A percentile compares a stretch with the other conserved stretches of the same genome.
Evolutionary conservation across 1,140 invertebrate genomes (phyloP).

Genomic region (Caerostris darwini): DNA sequence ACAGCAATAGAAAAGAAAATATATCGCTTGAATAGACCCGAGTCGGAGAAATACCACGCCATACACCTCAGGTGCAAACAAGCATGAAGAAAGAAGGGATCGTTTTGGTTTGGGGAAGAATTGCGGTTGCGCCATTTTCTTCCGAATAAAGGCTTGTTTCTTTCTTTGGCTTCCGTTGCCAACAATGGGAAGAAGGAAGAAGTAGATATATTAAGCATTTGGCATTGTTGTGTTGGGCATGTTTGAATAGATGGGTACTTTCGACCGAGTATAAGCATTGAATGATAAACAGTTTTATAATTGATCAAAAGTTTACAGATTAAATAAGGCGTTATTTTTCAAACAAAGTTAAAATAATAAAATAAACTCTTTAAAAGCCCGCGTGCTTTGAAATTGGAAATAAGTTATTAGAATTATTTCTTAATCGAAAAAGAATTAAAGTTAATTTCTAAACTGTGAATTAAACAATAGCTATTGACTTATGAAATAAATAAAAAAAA

Average conservation of each 20-base stretch:
- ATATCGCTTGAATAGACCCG: not conserved
- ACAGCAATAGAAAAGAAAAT: conserved; percentile 15
- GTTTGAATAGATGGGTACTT: not conserved
- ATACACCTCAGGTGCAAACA: conserved; percentile 53
- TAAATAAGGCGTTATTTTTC: no score
- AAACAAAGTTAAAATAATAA: no score
- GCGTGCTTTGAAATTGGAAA: no score
- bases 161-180: not conserved
- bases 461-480: no score
- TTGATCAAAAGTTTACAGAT: no score
- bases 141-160: not conserved
- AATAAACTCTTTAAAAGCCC: no score
- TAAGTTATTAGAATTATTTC: no score
- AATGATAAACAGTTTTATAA: no score
- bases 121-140: conserved; percentile 38
- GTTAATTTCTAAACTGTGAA: no score
- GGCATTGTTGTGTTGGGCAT: not conserved
- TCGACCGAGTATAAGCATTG: no score
- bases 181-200: not conserved
- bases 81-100: conserved; percentile 7
- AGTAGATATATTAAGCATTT: conserved; percentile 19
- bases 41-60: conserved; percentile 13
- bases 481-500: no score
- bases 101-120: not conserved
- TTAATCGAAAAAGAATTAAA: no score